Percentiles rank a stretch among this genome's conserved stretches.
Evolutionary conservation across 2,113 vertebrate species (phyloP).

Genomic region (Rynchops niger): DNA sequence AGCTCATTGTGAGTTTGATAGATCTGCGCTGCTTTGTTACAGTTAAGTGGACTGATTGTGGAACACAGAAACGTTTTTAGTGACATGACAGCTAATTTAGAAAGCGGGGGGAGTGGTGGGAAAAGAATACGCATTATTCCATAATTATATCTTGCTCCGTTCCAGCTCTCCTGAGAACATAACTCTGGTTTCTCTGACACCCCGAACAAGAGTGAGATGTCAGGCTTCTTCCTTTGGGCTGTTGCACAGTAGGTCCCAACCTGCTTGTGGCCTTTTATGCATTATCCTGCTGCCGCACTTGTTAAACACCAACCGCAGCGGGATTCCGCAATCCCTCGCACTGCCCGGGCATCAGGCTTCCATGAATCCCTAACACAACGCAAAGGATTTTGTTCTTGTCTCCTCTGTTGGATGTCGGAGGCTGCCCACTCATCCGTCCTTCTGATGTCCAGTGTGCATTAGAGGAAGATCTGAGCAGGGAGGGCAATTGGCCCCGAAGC

Average conservation of each 20-base stretch:
- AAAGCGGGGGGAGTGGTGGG: slow-evolving; percentile 28
- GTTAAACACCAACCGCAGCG: background rate
- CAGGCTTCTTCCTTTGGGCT: background rate
- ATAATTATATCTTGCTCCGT: slow-evolving; percentile 35
- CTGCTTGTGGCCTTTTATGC: background rate
- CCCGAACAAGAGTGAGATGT: background rate
- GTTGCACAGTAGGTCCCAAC: background rate
- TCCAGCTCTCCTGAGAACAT: slow-evolving; percentile 42
- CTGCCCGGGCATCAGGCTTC: background rate
- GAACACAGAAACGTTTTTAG: slow-evolving; percentile 69
- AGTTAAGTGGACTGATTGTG: slow-evolving; percentile 72
- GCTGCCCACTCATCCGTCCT: background rate
- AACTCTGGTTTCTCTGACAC: slow-evolving; percentile 31
- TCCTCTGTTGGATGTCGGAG: background rate
- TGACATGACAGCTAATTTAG: slow-evolving; percentile 72
- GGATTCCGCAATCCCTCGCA: fast-evolving
- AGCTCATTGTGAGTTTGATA: slow-evolving; percentile 66
- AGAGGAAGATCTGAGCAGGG: background rate
- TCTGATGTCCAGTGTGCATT: background rate
- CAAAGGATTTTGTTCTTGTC: background rate
- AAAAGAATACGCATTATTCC: slow-evolving; percentile 65
- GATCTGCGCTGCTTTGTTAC: slow-evolving; percentile 69
- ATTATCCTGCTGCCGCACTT: background rate
- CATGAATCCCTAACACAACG: background rate
- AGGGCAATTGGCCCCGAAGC: background rate